Percentiles rank a stretch among this genome's conserved stretches.
These are phyloP conservation scores for Huso huso DNA, from an alignment of 2,797 vertebrate genomes.

Conservation along the genomic window DNA sequence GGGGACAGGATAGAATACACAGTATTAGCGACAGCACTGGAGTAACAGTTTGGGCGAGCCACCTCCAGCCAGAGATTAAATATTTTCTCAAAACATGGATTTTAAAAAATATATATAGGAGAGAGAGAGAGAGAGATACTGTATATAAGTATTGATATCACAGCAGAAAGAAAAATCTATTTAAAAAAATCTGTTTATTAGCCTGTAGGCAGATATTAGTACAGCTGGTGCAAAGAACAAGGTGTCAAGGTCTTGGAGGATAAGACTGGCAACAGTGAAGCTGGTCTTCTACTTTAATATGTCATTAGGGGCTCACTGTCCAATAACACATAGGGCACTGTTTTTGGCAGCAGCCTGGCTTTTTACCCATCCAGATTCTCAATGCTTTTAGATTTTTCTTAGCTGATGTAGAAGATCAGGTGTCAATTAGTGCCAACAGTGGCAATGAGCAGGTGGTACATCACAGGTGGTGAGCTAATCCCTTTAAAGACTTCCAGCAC, in stretches of 20 bases:
- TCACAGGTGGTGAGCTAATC: slow-evolving; percentile 74
- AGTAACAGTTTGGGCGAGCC: too few relatives aligned
- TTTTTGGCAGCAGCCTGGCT: slow-evolving; percentile 58
- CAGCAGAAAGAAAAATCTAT: too few relatives aligned
- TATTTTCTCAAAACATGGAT: too few relatives aligned
- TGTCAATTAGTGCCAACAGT: slow-evolving; percentile 65
- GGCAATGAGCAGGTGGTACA: slow-evolving; percentile 70
- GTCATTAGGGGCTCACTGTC: slow-evolving; percentile 56
- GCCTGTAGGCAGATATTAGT: slow-evolving; percentile 56
- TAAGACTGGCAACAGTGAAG: slow-evolving; percentile 59
- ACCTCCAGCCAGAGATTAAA: too few relatives aligned
- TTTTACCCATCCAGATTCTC: slow-evolving; percentile 50
- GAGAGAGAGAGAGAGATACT: too few relatives aligned
- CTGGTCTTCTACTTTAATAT: slow-evolving; percentile 52
- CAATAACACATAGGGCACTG: slow-evolving; percentile 58
- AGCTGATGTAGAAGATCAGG: slow-evolving; percentile 54
- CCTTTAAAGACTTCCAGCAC: slow-evolving; percentile 74
- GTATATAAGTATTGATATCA: too few relatives aligned
- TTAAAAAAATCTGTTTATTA: slow-evolving; percentile 49
- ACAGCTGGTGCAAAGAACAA: slow-evolving; percentile 55
- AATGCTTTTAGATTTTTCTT: slow-evolving; percentile 58
- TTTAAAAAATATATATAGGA: too few relatives aligned
- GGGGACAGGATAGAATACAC: too few relatives aligned
- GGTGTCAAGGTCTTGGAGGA: slow-evolving; percentile 61
- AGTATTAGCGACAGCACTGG: too few relatives aligned